Conservation (phyloP, 2,113 vertebrate species). For the Nicator chloris region DNA sequence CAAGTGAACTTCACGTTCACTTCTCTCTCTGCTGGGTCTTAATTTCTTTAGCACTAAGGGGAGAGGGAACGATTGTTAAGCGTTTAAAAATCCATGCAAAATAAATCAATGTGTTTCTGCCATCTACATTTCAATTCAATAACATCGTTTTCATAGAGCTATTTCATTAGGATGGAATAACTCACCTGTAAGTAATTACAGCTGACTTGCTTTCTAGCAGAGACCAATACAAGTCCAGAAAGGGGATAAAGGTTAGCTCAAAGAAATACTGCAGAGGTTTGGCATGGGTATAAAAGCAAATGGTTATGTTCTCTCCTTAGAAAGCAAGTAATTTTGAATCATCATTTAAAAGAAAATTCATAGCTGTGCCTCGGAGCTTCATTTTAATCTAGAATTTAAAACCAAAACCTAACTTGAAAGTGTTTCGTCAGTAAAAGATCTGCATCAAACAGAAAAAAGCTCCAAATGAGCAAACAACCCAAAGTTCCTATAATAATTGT, state of each 20-base stretch:
- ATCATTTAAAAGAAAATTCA: neutral
- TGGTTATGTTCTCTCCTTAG: neutral
- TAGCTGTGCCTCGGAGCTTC: neutral
- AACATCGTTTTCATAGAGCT: constrained; percentile 61
- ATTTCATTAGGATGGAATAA: constrained; percentile 61
- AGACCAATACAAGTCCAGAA: constrained; percentile 37
- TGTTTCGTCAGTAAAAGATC: neutral
- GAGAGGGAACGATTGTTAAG: neutral
- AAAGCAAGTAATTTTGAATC: constrained; percentile 21
- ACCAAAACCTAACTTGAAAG: neutral
- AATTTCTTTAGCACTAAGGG: constrained; percentile 14
- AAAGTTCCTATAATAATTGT: neutral
- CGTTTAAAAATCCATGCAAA: constrained; percentile 44
- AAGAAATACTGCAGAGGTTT: constrained; percentile 54
- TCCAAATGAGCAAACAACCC: neutral
- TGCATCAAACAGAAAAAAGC: neutral
- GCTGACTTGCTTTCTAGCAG: constrained; percentile 61
- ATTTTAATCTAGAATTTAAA: neutral
- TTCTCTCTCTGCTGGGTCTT: constrained; percentile 23
- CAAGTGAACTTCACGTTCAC: neutral
- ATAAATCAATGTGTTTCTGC: constrained; percentile 62
- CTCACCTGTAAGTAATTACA: constrained; percentile 71
- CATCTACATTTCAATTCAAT: constrained; percentile 63
- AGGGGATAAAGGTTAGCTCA: constrained; percentile 58
- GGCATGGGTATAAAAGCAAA: constrained; percentile 35